These are phyloP conservation scores for Rostratula benghalensis DNA, from an alignment of 2,113 vertebrate genomes.

Conservation along the genomic window DNA sequence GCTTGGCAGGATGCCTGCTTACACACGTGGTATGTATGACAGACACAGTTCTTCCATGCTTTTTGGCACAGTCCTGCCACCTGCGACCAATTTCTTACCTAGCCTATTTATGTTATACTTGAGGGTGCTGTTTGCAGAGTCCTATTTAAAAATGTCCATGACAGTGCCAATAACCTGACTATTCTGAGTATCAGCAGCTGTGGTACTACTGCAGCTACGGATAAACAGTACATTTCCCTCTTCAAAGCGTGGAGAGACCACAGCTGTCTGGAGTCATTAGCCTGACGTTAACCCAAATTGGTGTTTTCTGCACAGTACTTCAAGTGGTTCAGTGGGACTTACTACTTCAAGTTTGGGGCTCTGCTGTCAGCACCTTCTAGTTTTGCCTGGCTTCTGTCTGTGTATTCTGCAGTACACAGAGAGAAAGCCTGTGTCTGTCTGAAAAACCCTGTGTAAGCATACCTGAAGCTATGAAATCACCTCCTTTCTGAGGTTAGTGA, in stretches of 20 bases:
- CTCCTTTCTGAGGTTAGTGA: neutral
- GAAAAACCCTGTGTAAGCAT: neutral
- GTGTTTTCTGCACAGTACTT: neutral
- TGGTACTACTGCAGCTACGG: fast-evolving
- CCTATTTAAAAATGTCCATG: neutral
- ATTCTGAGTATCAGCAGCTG: neutral
- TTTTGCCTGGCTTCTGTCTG: neutral
- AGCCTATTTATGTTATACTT: neutral
- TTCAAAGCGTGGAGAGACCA: neutral
- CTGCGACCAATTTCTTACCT: neutral
- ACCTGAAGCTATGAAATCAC: neutral
- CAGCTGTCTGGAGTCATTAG: neutral
- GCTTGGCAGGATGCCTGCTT: neutral
- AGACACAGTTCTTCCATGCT: neutral
- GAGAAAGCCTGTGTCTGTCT: neutral
- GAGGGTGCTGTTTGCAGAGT: neutral
- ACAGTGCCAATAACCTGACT: neutral
- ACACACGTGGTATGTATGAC: fast-evolving
- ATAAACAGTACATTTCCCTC: neutral
- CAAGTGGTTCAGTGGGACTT: neutral
- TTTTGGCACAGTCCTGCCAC: neutral
- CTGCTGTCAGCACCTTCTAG: neutral
- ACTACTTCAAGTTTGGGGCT: neutral
- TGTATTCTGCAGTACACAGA: neutral
- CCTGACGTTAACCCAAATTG: neutral